Evolutionary conservation across 2,888 invertebrate genomes (phyloP).

Genomic region (Germaria angustata): DNA sequence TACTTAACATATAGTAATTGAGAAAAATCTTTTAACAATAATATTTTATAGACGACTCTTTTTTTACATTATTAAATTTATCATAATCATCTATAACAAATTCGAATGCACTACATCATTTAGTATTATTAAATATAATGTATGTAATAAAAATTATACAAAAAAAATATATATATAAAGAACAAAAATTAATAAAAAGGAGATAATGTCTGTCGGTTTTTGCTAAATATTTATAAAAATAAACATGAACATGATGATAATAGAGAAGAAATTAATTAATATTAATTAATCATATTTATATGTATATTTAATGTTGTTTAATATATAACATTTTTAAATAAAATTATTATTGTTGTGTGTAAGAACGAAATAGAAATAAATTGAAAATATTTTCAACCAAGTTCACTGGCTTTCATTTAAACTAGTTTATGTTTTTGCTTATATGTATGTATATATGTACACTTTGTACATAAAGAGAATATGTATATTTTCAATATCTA

Average conservation of each 20-base stretch:
- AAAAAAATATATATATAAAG: slow-evolving; percentile 24
- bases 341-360: slow-evolving; percentile 25
- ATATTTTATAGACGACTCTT: slow-evolving; percentile 62
- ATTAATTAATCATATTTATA: slow-evolving; percentile 5
- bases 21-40: slow-evolving; percentile 62
- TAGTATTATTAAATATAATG: slow-evolving; percentile 27
- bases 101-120: slow-evolving; percentile 65
- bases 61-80: slow-evolving; percentile 60
- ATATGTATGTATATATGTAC: slow-evolving; percentile 53
- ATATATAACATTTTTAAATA: slow-evolving; percentile 30
- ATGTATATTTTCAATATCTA: slow-evolving; percentile 19
- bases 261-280: slow-evolving; percentile 22
- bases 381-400: slow-evolving; percentile 47
- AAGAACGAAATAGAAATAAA: slow-evolving; percentile 38
- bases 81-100: slow-evolving; percentile 61
- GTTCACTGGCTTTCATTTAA: slow-evolving; percentile 57
- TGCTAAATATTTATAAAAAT: slow-evolving; percentile 45
- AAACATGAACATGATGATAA: slow-evolving; percentile 46
- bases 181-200: slow-evolving; percentile 30
- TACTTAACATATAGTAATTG: slow-evolving; percentile 62
- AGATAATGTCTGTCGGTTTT: slow-evolving; percentile 20
- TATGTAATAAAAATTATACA: slow-evolving; percentile 17
- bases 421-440: slow-evolving; percentile 42
- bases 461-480: slow-evolving; percentile 53
- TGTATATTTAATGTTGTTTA: slow-evolving; percentile 24